Evolutionary conservation across 2,113 vertebrate genomes (phyloP).

Genomic region (Pithys albifrons): DNA sequence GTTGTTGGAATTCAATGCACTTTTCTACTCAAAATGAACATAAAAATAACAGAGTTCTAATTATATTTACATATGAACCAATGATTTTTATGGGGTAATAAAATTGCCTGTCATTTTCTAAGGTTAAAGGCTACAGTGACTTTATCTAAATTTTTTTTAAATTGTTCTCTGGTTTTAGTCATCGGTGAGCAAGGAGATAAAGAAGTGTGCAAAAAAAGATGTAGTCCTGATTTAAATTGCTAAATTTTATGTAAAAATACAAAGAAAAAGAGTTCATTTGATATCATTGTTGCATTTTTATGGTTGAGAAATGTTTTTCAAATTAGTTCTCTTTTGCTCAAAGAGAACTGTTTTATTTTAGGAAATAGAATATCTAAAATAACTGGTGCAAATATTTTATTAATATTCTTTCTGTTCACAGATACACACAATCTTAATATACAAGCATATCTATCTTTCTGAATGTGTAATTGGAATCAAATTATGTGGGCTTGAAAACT

Average conservation of each 20-base stretch:
- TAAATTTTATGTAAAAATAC: neutral
- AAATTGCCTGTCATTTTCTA: constrained; percentile 8
- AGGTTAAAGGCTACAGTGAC: neutral
- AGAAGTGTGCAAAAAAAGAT: neutral
- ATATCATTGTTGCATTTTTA: neutral
- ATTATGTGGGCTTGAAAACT: neutral
- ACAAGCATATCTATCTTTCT: neutral
- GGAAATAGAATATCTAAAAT: neutral
- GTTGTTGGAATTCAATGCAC: neutral
- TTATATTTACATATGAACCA: neutral
- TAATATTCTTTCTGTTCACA: neutral
- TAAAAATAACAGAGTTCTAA: neutral
- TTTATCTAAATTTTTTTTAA: constrained; percentile 23
- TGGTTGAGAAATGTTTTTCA: neutral
- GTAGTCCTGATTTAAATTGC: neutral
- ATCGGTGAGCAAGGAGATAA: neutral
- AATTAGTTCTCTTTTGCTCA: neutral
- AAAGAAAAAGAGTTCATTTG: neutral
- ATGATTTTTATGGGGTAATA: neutral
- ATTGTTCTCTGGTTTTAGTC: neutral
- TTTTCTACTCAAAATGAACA: neutral
- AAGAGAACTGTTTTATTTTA: neutral
- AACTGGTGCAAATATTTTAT: neutral
- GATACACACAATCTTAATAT: neutral
- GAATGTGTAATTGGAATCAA: neutral